Evolutionary conservation across 2,797 vertebrate genomes (phyloP).

Genomic region (Moxostoma hubbsi): DNA sequence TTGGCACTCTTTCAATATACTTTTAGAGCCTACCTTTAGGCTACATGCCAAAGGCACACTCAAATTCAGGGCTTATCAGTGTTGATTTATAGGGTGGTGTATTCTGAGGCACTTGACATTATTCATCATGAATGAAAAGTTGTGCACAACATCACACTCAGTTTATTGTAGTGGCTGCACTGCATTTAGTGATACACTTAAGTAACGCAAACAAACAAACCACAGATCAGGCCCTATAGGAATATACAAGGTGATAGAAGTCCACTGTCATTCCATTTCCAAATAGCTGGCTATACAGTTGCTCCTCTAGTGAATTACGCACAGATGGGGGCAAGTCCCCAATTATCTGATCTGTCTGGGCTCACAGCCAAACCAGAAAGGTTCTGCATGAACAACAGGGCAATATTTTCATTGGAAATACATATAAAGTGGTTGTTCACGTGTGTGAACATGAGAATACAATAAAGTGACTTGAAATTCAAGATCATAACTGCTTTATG

Average conservation of each 20-base stretch:
- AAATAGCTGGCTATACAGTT: constrained; percentile 29
- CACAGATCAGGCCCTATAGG: neutral
- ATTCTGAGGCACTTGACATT: neutral
- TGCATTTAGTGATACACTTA: neutral
- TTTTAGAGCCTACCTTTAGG: neutral
- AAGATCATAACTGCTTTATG: neutral
- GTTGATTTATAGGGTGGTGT: neutral
- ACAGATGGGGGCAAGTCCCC: constrained; percentile 28
- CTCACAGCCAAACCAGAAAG: constrained; percentile 55
- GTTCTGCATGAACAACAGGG: constrained; percentile 63
- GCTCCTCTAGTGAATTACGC: neutral
- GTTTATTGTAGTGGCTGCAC: neutral
- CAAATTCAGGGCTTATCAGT: neutral
- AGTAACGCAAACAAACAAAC: neutral
- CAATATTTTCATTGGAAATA: constrained; percentile 57
- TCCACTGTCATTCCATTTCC: constrained; percentile 17
- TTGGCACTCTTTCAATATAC: neutral
- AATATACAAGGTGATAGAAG: neutral
- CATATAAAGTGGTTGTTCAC: constrained; percentile 55
- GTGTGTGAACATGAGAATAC: constrained; percentile 21
- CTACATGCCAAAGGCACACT: neutral
- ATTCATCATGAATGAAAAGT: neutral
- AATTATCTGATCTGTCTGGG: constrained; percentile 61
- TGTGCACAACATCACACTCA: neutral
- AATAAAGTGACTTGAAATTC: neutral